Conservation (phyloP, 2,888 invertebrate genomes). For the Oscheius myriophilus region DNA sequence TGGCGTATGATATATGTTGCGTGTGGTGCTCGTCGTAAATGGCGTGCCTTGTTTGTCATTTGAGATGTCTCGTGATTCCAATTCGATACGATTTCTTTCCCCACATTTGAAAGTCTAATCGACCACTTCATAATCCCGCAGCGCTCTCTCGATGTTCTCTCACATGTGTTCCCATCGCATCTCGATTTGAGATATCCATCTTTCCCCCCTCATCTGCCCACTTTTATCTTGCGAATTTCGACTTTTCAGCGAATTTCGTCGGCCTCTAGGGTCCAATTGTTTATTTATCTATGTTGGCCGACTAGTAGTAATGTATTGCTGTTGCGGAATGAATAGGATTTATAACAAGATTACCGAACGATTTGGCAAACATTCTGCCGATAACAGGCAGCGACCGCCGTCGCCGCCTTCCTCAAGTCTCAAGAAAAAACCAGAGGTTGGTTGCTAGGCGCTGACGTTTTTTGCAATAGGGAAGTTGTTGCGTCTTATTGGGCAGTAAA, state of each 20-base stretch:
- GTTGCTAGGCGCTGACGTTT: not conserved
- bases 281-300: conserved; percentile 8
- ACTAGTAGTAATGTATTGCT: conserved; percentile 28
- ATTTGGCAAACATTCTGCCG: conserved; percentile 27
- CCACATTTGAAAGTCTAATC: conserved; percentile 22
- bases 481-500: conserved; percentile 1
- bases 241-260: not conserved
- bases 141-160: conserved; percentile 10
- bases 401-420: conserved; percentile 17
- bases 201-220: not conserved
- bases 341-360: conserved; percentile 32
- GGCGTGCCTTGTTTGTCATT: too few species aligned
- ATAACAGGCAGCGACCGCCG: conserved; percentile 24
- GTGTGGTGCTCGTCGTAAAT: too few species aligned
- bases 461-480: not conserved
- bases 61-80: too few species aligned
- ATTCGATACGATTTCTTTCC: too few species aligned
- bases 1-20: too few species aligned
- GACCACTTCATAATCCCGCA: conserved; percentile 16
- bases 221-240: conserved; percentile 14
- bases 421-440: conserved; percentile 28
- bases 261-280: not conserved
- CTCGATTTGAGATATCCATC: conserved; percentile 22
- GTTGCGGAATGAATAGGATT: conserved; percentile 31
- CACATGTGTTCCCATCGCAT: conserved; percentile 3